Percentiles rank a stretch among this genome's conserved stretches.
phyloP scores from a whole-genome alignment of 2,888 invertebrate genomes.

The Aphodius granarius region DNA sequence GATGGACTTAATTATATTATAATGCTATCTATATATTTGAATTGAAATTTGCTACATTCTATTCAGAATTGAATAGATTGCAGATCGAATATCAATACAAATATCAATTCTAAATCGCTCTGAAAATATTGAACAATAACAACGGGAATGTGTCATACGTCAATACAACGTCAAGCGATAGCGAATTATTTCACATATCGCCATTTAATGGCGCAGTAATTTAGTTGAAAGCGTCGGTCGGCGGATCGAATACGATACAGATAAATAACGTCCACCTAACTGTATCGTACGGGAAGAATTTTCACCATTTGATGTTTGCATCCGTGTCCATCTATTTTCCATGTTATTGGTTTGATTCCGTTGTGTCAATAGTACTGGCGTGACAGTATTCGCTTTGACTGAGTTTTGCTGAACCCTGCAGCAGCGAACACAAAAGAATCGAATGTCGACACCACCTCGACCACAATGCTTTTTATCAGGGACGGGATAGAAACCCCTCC shows the following conservation, averaged over 20 bases:
- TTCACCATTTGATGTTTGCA: slow-evolving; percentile 17
- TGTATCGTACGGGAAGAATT: not conserved
- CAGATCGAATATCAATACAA: too few relatives aligned
- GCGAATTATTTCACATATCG: not conserved
- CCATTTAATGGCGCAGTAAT: not conserved
- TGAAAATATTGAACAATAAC: too few relatives aligned
- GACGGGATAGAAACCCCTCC: not conserved
- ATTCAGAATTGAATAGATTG: too few relatives aligned
- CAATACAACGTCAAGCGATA: too few relatives aligned
- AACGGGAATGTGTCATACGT: too few relatives aligned
- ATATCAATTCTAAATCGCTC: too few relatives aligned
- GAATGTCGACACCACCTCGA: slow-evolving; percentile 39
- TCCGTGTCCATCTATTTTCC: slow-evolving; percentile 52
- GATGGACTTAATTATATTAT: too few relatives aligned
- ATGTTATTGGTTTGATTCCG: slow-evolving; percentile 53
- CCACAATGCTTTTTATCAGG: slow-evolving; percentile 40
- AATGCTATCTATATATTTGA: too few relatives aligned
- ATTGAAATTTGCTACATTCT: too few relatives aligned
- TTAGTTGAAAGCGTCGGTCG: not conserved
- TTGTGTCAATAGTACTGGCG: slow-evolving; percentile 47
- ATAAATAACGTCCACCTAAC: not conserved
- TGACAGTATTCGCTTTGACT: slow-evolving; percentile 40
- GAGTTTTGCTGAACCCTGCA: slow-evolving; percentile 29
- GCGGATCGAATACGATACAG: not conserved
- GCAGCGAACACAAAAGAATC: slow-evolving; percentile 43